Percentiles rank a stretch among this genome's conserved stretches.
phyloP scores from a whole-genome alignment of 2,113 vertebrate genomes.

The Dasyurus viverrinus region DNA sequence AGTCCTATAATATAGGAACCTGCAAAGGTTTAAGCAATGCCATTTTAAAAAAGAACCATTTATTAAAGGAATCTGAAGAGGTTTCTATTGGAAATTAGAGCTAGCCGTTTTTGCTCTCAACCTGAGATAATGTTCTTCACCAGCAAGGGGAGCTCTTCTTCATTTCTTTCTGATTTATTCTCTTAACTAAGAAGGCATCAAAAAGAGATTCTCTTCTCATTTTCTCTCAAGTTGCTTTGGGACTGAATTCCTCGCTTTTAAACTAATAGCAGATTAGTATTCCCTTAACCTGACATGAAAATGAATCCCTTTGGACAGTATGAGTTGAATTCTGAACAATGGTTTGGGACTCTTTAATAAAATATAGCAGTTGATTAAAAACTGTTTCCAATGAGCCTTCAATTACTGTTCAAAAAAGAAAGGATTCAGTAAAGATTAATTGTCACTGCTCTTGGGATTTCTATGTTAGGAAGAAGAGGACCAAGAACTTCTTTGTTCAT shows the following conservation, averaged over 20 bases:
- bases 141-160: slow-evolving; percentile 19
- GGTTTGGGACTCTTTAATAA: fast-evolving
- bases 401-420: background rate
- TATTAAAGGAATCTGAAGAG: background rate
- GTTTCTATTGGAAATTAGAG: background rate
- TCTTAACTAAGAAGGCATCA: fast-evolving
- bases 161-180: fast-evolving
- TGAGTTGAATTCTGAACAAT: background rate
- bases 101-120: background rate
- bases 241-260: background rate
- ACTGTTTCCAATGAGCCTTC: background rate
- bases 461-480: background rate
- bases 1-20: background rate
- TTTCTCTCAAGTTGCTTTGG: background rate
- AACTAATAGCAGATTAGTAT: background rate
- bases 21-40: background rate
- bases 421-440: background rate
- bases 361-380: background rate
- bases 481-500: background rate
- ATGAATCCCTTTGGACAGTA: background rate
- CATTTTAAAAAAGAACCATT: no score
- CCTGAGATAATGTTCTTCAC: background rate
- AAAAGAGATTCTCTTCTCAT: background rate
- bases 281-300: fast-evolving
- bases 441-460: background rate